These are phyloP conservation scores for Spisula subtruncata DNA, from an alignment of 2,888 invertebrate species.

Conservation along the genomic window DNA sequence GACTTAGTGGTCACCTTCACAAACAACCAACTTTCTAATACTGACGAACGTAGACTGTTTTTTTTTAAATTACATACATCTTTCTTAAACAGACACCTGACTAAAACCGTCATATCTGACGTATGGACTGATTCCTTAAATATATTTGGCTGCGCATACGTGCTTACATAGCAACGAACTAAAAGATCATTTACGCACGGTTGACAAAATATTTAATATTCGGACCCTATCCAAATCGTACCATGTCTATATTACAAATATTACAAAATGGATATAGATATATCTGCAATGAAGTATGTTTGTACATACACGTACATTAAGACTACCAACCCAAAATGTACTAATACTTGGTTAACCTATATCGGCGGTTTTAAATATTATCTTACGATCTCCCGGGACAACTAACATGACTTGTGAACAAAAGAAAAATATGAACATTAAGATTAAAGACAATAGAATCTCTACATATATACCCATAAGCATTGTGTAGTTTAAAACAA, in stretches of 20 bases:
- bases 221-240: not conserved
- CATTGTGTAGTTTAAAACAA: slow-evolving; percentile 9
- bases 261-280: not conserved
- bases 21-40: too few species aligned
- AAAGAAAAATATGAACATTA: not conserved
- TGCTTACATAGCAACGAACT: not conserved
- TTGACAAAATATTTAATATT: not conserved
- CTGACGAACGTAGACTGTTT: too few species aligned
- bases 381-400: not conserved
- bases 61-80: too few species aligned
- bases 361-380: not conserved
- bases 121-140: too few species aligned
- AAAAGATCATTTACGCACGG: too few species aligned
- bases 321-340: not conserved
- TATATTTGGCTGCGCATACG: not conserved
- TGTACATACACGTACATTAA: not conserved
- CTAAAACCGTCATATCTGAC: too few species aligned
- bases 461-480: not conserved
- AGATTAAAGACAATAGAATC: not conserved
- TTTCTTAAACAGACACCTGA: too few species aligned
- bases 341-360: not conserved
- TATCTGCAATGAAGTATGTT: not conserved
- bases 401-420: not conserved
- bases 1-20: too few species aligned
- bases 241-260: not conserved